Conservation (phyloP, 2,113 vertebrate species). For the Forbesichthys papilliferus region DNA sequence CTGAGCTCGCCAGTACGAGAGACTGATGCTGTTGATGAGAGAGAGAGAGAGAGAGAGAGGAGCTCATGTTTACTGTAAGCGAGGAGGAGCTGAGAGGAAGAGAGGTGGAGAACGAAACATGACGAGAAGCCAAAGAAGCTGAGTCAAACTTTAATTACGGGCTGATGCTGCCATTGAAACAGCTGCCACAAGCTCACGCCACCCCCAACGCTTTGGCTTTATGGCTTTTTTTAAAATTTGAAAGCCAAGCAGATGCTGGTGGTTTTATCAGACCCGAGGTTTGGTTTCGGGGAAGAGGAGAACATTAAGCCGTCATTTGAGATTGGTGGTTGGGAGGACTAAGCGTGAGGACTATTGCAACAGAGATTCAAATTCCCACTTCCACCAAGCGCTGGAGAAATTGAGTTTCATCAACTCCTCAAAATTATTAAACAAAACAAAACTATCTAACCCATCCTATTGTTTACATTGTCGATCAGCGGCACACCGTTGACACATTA, state of each 20-base stretch:
- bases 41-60: constrained; percentile 8
- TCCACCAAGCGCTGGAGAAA: background rate
- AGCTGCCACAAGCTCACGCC: constrained; percentile 53
- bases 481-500: no score
- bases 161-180: constrained; percentile 41
- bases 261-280: constrained; percentile 45
- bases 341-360: constrained; percentile 14
- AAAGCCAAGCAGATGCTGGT: constrained; percentile 65
- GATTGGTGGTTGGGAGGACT: constrained; percentile 39
- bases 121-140: constrained; percentile 43
- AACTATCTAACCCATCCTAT: background rate
- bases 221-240: constrained; percentile 35
- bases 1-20: constrained; percentile 37
- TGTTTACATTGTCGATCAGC: background rate
- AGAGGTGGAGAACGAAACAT: constrained; percentile 25
- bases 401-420: no score
- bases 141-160: constrained; percentile 67
- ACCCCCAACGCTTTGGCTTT: constrained; percentile 40
- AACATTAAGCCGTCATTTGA: constrained; percentile 44
- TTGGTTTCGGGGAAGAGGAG: constrained; percentile 49
- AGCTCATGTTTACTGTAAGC: constrained; percentile 15
- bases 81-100: background rate
- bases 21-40: constrained; percentile 47
- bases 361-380: background rate
- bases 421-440: no score